Percentiles rank a stretch among this genome's conserved stretches.
phyloP scores from a whole-genome alignment of 30 jellyfish, hydroid and myxozoan species.

The Aurelia aurita region DNA sequence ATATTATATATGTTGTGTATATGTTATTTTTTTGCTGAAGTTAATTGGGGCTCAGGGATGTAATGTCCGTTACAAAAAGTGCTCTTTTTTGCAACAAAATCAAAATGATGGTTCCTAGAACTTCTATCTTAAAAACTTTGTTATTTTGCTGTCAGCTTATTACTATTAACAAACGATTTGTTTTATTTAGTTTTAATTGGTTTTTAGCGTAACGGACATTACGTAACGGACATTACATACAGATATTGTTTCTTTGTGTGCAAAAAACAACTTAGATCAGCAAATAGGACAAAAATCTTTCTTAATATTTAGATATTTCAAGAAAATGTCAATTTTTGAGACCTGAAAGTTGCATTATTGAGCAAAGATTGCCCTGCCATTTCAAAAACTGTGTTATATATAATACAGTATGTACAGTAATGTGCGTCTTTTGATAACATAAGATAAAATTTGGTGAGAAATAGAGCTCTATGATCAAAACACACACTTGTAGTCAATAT shows the following conservation, averaged over 20 bases:
- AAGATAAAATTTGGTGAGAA: too few relatives aligned
- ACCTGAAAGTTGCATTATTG: too few relatives aligned
- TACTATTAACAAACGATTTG: neutral
- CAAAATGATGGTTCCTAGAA: neutral
- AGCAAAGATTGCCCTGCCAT: too few relatives aligned
- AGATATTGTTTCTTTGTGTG: neutral
- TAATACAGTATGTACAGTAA: too few relatives aligned
- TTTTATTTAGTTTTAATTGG: neutral
- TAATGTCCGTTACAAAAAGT: conserved; percentile 22
- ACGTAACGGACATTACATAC: conserved; percentile 15
- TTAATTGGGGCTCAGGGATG: neutral
- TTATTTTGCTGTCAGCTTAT: neutral
- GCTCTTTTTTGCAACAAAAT: neutral
- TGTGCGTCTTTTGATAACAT: too few relatives aligned
- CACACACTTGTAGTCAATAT: too few relatives aligned
- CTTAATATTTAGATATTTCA: too few relatives aligned
- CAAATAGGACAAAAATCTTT: too few relatives aligned
- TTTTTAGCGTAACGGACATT: conserved; percentile 1
- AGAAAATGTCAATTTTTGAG: too few relatives aligned
- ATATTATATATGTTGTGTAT: neutral
- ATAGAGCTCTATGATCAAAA: too few relatives aligned
- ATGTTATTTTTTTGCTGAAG: neutral
- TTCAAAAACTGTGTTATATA: too few relatives aligned
- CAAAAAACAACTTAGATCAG: neutral
- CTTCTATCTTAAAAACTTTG: conserved; percentile 10